Evolutionary conservation across 2,888 invertebrate genomes (phyloP).

Genomic region (Patella ulyssiponensis): DNA sequence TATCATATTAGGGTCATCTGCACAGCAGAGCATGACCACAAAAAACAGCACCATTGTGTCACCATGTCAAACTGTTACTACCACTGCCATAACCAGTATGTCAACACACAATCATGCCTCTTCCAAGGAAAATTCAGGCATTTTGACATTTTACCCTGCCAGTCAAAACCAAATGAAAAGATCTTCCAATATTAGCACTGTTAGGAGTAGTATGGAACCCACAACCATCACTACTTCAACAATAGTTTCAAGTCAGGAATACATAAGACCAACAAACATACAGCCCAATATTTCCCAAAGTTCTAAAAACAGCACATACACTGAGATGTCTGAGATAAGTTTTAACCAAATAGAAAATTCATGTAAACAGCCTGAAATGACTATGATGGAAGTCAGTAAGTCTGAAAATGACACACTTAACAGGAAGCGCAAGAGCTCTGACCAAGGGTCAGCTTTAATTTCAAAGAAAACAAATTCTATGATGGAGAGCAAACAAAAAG

Average conservation of each 20-base stretch:
- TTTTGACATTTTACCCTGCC: too few relatives aligned
- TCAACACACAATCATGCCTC: not conserved
- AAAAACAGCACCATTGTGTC: not conserved
- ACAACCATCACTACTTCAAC: not conserved
- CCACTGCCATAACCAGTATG: not conserved
- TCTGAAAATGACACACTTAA: conserved; percentile 15
- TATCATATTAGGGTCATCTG: conserved; percentile 27
- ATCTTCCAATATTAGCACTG: not conserved
- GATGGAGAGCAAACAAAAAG: not conserved
- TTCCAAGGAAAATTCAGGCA: not conserved
- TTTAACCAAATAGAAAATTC: not conserved
- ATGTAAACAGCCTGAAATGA: not conserved
- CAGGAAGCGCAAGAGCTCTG: conserved; percentile 12
- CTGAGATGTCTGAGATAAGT: not conserved
- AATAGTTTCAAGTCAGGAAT: not conserved
- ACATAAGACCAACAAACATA: not conserved
- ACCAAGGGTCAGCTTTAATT: conserved; percentile 10
- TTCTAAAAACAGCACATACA: not conserved
- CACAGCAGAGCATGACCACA: conserved; percentile 3
- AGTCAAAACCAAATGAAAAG: not conserved
- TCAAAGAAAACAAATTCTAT: conserved; percentile 2
- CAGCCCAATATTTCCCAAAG: not conserved
- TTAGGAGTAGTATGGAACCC: not conserved
- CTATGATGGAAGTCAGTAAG: conserved; percentile 8
- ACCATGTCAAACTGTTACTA: not conserved